A percentile compares a stretch with the other conserved stretches of the same genome.
phyloP scores from a whole-genome alignment of 2,797 vertebrate genomes.

The Pelobates cultripes region DNA sequence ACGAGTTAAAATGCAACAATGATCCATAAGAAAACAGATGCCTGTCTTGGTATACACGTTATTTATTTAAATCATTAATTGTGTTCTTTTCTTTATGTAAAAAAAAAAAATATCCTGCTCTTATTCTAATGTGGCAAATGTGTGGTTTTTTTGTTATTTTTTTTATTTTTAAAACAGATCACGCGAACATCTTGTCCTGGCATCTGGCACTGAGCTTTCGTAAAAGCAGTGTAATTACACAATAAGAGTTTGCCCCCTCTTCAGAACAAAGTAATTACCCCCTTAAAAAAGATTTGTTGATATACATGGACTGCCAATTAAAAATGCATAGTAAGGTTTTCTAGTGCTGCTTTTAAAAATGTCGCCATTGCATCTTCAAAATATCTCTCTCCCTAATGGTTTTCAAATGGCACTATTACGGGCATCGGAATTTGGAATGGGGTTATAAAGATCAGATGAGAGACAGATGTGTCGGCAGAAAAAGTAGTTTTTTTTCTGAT shows the following conservation, averaged over 20 bases:
- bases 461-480: conserved; percentile 22
- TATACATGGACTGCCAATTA: conserved; percentile 39
- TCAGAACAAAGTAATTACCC: conserved; percentile 31
- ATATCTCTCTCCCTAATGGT: conserved; percentile 33
- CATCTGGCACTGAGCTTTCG: conserved; percentile 7
- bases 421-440: conserved; percentile 30
- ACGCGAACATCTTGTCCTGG: background rate
- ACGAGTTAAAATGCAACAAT: no score
- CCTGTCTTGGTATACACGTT: no score
- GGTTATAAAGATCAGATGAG: conserved; percentile 40
- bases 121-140: no score
- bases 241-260: conserved; percentile 23
- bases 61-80: no score
- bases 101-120: no score
- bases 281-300: conserved; percentile 22
- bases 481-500: background rate
- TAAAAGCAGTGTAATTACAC: conserved; percentile 7
- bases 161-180: no score
- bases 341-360: conserved; percentile 4
- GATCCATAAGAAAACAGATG: no score
- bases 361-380: conserved; percentile 13
- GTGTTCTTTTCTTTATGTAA: no score
- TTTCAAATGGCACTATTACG: conserved; percentile 50
- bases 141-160: no score
- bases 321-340: conserved; percentile 25